Percentiles rank a stretch among this genome's conserved stretches.
phyloP scores from a whole-genome alignment of 2,113 vertebrate species.

The Fulmarus glacialis region DNA sequence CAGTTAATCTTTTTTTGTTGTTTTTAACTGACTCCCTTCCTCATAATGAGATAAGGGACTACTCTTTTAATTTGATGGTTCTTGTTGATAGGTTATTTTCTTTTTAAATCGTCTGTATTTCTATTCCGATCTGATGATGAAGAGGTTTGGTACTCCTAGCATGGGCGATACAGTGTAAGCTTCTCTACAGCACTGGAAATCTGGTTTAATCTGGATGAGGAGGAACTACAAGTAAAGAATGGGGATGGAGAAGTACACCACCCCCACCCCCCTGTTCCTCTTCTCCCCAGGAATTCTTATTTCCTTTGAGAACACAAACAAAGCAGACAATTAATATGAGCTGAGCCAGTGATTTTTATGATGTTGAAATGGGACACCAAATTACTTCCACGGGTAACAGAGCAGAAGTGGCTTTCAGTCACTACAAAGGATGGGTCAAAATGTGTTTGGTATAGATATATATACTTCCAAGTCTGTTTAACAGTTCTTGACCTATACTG shows the following conservation, averaged over 20 bases:
- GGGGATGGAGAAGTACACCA: not conserved
- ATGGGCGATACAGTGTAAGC: not conserved
- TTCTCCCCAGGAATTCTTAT: not conserved
- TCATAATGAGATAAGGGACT: not conserved
- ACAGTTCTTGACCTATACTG: not conserved
- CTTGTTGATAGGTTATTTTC: not conserved
- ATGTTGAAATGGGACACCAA: not conserved
- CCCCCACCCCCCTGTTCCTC: fast-evolving
- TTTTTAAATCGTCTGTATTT: not conserved
- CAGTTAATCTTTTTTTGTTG: not conserved
- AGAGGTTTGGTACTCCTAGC: not conserved
- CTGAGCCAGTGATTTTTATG: not conserved
- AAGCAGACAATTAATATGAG: not conserved
- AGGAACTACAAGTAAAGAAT: not conserved
- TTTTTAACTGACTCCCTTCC: not conserved
- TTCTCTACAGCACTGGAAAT: not conserved
- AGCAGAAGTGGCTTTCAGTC: not conserved
- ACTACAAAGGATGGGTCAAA: not conserved
- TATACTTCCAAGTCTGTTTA: not conserved
- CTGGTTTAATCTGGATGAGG: not conserved
- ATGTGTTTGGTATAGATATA: not conserved
- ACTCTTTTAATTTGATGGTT: not conserved
- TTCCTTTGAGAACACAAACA: not conserved
- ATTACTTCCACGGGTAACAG: not conserved
- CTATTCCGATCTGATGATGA: not conserved